phyloP scores from a whole-genome alignment of 2,113 vertebrate species.

The Piaya cayana region DNA sequence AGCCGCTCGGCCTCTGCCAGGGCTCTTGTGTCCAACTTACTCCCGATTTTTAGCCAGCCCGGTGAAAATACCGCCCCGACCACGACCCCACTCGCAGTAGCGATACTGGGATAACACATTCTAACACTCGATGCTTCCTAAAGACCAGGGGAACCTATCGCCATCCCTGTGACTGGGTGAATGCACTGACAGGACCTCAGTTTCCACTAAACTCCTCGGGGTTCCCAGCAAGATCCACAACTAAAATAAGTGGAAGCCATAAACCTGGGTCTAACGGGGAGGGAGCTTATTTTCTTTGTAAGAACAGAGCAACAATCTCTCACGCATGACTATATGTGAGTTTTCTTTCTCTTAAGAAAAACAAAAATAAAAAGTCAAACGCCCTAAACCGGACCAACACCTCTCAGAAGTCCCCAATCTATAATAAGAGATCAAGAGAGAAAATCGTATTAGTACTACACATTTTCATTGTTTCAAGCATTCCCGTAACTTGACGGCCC shows the following conservation, averaged over 20 bases:
- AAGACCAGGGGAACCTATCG: rapidly evolving
- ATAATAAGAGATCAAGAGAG: background rate
- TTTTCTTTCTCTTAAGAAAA: background rate
- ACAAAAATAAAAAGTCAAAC: too few species aligned
- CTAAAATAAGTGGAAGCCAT: background rate
- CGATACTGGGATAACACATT: background rate
- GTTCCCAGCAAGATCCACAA: background rate
- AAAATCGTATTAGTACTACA: background rate
- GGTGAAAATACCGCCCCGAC: rapidly evolving
- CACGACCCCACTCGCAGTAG: too few species aligned
- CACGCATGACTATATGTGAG: rapidly evolving
- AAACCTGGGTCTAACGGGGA: rapidly evolving
- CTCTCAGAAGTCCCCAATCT: background rate
- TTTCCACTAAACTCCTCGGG: background rate
- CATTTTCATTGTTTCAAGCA: background rate
- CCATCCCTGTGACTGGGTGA: background rate
- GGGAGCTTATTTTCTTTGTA: background rate
- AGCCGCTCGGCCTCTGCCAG: background rate
- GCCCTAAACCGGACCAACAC: background rate
- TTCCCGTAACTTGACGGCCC: background rate
- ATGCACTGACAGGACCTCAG: background rate
- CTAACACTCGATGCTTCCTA: background rate
- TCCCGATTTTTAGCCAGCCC: rapidly evolving
- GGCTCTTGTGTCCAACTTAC: background rate
- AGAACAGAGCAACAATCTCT: background rate